Evolutionary conservation across 2,888 invertebrate genomes (phyloP).

Genomic region (Drosophila neotestacea): DNA sequence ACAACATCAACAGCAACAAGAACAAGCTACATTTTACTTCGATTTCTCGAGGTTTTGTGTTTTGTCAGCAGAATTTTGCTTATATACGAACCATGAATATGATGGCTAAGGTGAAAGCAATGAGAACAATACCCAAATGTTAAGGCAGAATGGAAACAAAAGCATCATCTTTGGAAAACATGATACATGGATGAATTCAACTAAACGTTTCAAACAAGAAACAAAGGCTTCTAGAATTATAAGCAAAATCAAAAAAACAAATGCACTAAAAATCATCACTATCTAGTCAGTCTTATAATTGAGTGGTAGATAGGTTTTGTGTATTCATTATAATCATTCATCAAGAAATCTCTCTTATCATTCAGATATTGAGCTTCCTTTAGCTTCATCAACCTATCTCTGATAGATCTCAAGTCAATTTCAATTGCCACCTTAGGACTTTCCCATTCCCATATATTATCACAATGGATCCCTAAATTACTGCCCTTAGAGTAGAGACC

Average conservation of each 20-base stretch:
- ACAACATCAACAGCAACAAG: constrained; percentile 27
- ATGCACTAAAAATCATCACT: not conserved
- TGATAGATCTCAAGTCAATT: constrained; percentile 25
- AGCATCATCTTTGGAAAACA: constrained; percentile 2
- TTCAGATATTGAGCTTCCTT: not conserved
- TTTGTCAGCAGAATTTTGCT: constrained; percentile 78
- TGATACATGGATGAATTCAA: not conserved
- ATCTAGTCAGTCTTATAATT: not conserved
- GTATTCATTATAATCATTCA: too few species aligned
- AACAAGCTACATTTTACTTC: constrained; percentile 72
- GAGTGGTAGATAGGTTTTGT: too few species aligned
- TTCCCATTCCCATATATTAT: not conserved
- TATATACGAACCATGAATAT: constrained; percentile 51
- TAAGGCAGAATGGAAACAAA: constrained; percentile 8
- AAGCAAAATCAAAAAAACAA: not conserved
- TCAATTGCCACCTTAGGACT: constrained; percentile 57
- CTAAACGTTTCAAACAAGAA: not conserved
- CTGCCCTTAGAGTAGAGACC: constrained; percentile 10
- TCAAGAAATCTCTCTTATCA: not conserved
- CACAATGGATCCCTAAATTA: constrained; percentile 27
- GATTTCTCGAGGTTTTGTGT: constrained; percentile 75
- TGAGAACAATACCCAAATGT: constrained; percentile 30
- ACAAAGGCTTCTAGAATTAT: not conserved
- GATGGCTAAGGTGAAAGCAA: constrained; percentile 54
- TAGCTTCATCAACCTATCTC: not conserved